Percentiles rank a stretch among this genome's conserved stretches.
Evolutionary conservation across 2,888 invertebrate species (phyloP).

Genomic region (Asteroscopus sphinx): DNA sequence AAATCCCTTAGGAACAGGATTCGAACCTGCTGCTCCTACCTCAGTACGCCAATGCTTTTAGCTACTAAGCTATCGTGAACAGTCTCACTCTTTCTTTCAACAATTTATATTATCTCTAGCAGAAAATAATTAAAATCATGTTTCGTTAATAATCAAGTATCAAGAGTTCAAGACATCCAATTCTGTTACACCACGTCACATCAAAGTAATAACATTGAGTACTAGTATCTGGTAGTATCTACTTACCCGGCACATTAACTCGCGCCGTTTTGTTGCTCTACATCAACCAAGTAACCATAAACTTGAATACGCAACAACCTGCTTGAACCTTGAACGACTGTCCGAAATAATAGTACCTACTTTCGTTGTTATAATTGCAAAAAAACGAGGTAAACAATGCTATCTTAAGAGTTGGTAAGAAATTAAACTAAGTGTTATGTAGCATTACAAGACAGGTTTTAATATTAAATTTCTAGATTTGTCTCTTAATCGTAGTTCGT

Average conservation of each 20-base stretch:
- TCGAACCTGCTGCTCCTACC: too few relatives aligned
- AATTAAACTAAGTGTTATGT: constrained; percentile 15
- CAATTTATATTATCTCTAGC: too few relatives aligned
- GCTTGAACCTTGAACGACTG: constrained; percentile 52
- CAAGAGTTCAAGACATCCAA: constrained; percentile 15
- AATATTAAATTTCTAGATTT: too few relatives aligned
- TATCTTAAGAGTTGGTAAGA: constrained; percentile 14
- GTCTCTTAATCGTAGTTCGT: too few relatives aligned
- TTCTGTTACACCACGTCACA: constrained; percentile 2
- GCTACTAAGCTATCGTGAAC: too few relatives aligned
- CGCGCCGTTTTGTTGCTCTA: constrained; percentile 37
- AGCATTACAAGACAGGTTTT: constrained; percentile 2
- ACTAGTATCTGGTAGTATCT: too few relatives aligned
- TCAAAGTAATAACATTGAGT: constrained; percentile 58
- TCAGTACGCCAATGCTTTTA: too few relatives aligned
- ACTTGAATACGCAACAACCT: constrained; percentile 66
- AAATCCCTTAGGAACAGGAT: too few relatives aligned
- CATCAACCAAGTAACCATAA: constrained; percentile 63
- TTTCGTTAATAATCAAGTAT: constrained; percentile 17
- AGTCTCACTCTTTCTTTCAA: too few relatives aligned
- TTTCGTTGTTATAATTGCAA: constrained; percentile 54
- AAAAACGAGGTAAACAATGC: constrained; percentile 41
- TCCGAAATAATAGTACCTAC: constrained; percentile 44
- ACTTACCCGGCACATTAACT: constrained; percentile 56
- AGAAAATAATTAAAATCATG: background rate